phyloP scores from a whole-genome alignment of 2,797 vertebrate genomes.

The Toxotes lorentzi region DNA sequence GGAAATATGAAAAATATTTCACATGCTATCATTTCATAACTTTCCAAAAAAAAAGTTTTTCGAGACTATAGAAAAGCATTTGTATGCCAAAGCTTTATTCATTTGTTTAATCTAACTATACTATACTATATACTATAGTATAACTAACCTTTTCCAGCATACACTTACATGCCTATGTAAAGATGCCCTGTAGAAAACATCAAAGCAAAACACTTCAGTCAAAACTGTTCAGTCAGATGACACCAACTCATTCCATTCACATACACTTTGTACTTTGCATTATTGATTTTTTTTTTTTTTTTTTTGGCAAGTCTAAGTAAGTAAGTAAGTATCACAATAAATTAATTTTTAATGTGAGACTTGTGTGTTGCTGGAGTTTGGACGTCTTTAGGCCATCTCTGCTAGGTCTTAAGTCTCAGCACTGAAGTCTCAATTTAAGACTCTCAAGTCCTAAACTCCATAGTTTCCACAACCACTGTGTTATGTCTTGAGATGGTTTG shows the following conservation, averaged over 20 bases:
- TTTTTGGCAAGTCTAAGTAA: too few species aligned
- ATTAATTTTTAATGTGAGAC: too few species aligned
- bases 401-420: not conserved
- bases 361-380: not conserved
- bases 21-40: not conserved
- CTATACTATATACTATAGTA: too few species aligned
- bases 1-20: not conserved
- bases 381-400: not conserved
- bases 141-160: too few species aligned
- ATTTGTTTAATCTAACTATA: not conserved
- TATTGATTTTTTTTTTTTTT: too few species aligned
- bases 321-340: too few species aligned
- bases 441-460: not conserved
- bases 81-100: not conserved
- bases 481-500: not conserved
- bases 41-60: not conserved
- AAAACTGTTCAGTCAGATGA: too few species aligned
- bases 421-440: not conserved
- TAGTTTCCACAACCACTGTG: not conserved
- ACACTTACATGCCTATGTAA: not conserved
- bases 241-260: too few species aligned
- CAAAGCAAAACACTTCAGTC: too few species aligned
- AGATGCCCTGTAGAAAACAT: too few species aligned
- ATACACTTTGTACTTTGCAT: too few species aligned
- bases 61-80: not conserved